Base-by-base conservation (phyloP, 2,888 invertebrate genomes). In the Galeruca laticollis region DNA sequence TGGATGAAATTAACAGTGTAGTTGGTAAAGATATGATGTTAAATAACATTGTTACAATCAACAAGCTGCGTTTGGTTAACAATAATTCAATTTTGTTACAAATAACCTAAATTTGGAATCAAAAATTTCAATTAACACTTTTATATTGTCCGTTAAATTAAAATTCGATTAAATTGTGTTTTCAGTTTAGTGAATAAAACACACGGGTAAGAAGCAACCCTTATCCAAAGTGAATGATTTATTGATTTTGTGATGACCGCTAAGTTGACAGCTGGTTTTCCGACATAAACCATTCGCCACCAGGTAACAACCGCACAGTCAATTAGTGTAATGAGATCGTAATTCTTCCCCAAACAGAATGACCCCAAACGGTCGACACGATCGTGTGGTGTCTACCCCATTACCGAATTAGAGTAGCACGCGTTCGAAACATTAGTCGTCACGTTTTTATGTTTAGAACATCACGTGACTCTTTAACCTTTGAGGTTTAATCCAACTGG, bases 301-400 rank as follows among this genome's bases (percentile, higher is more conserved):
- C 69, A 68, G 69, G 72, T 75, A 73, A 77, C 76, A 26, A 57
- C 56, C 56, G 56, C 76, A 67, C 76, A 75, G 73, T 76, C 78
- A 79, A 79, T 79, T 79, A 79, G 73, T 60, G 76, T 79, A 78
- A 79, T 78, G 79, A 77, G 78, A 67, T 76, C 78, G 75, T 78
- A 79, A 78, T 77, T 79, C 76, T 78, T 76, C 76, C 78, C 73
- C 73, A 69, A 76, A 77, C 69, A 75, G 75, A 75, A 73, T 72
- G 71, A 70, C 72, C 74, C 70, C 72, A 57, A 60, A 72, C 35
- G 11, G 6, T 35, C 56, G 35, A 35, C 35, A 57, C 56, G 56
- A 33, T 57, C 31, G 56, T 57, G 56, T 18, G 56, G 18, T 18
- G 65, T 65, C 77, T 67, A 72, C 76, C 79, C 78, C 76, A 78